A percentile compares a stretch with the other conserved stretches of the same genome.
Evolutionary conservation across 2,888 invertebrate genomes (phyloP).

Genomic region (Lordiphosa fenestrarum): DNA sequence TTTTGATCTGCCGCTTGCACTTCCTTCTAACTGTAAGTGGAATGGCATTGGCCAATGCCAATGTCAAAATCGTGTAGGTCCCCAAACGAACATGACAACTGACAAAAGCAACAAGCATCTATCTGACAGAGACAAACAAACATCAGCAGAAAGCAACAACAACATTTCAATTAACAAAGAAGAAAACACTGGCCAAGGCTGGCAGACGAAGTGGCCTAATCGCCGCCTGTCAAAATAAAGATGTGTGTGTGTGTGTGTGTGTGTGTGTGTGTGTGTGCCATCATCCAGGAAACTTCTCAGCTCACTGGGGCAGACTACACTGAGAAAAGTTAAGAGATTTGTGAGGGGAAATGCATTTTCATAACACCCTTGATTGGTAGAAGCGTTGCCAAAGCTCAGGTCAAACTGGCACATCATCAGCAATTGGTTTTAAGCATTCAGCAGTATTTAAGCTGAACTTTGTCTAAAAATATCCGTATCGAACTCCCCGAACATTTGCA

Average conservation of each 20-base stretch:
- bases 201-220: conserved; percentile 40
- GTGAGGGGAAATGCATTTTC: too few relatives aligned
- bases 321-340: neutral
- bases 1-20: conserved; percentile 35
- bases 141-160: conserved; percentile 20
- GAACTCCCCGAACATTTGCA: too few relatives aligned
- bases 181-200: conserved; percentile 11
- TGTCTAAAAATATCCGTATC: too few relatives aligned
- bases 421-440: too few relatives aligned
- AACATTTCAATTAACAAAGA: conserved; percentile 64
- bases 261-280: conserved; percentile 24
- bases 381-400: neutral
- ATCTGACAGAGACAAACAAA: conserved; percentile 38
- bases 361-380: neutral
- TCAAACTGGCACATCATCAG: neutral
- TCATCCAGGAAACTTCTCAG: conserved; percentile 18
- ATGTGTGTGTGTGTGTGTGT: conserved; percentile 22
- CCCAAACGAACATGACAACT: conserved; percentile 43
- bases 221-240: conserved; percentile 68
- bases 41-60: conserved; percentile 40
- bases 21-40: conserved; percentile 41
- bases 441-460: too few relatives aligned
- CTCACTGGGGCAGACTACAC: conserved; percentile 6
- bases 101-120: conserved; percentile 45
- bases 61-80: conserved; percentile 42